A percentile compares a stretch with the other conserved stretches of the same genome.
Conservation (phyloP, 2,113 vertebrate species). For the Heteronetta atricapilla region DNA sequence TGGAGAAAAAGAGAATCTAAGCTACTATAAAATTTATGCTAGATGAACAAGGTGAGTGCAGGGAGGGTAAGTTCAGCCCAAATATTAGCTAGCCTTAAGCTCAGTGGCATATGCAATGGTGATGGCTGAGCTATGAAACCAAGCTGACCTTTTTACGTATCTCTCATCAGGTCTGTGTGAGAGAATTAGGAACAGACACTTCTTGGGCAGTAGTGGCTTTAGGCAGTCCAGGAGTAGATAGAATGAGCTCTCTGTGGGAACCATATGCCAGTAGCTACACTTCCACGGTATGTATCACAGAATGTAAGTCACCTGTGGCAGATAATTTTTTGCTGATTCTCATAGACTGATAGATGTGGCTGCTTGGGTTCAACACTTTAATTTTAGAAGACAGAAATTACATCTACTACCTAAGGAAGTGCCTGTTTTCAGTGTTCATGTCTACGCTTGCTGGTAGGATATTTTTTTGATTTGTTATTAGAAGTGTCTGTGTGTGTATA, state of each 20-base stretch:
- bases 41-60: accelerated
- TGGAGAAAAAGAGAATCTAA: not conserved
- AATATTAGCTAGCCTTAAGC: not conserved
- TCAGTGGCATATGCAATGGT: accelerated
- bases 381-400: not conserved
- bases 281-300: not conserved
- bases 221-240: not conserved
- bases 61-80: accelerated
- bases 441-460: not conserved
- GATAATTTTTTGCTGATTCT: not conserved
- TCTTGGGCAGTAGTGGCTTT: not conserved
- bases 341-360: accelerated
- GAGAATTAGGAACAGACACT: not conserved
- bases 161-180: not conserved
- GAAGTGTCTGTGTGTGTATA: not conserved
- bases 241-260: not conserved
- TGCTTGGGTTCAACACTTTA: not conserved
- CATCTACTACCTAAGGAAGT: not conserved
- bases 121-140: not conserved
- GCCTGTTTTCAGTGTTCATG: not conserved
- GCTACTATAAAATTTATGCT: not conserved
- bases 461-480: not conserved
- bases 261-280: not conserved
- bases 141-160: not conserved
- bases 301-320: not conserved